Percentiles rank a stretch among this genome's conserved stretches.
These are phyloP conservation scores for Apostichopus japonicus DNA, from an alignment of 35 echinoderm and acorn worm species.

Conservation along the genomic window DNA sequence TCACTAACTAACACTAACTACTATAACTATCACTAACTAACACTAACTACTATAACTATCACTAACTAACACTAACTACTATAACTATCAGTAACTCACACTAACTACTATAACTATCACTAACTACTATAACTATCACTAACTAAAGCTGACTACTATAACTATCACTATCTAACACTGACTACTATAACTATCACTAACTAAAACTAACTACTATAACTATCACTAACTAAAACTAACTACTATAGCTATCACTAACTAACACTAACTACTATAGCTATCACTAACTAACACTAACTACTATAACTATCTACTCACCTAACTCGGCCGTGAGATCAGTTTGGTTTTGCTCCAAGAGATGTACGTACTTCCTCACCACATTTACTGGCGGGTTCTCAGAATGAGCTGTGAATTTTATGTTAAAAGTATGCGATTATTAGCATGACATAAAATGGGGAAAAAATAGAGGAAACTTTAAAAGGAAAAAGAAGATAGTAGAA, in stretches of 20 bases:
- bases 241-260: too few species aligned
- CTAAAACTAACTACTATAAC: too few species aligned
- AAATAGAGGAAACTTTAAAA: too few species aligned
- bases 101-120: background rate
- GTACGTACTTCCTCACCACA: constrained; percentile 94
- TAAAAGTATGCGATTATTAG: too few species aligned
- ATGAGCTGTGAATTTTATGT: constrained; percentile 43
- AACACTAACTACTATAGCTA: background rate
- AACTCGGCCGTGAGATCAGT: constrained; percentile 87
- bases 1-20: background rate
- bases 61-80: background rate
- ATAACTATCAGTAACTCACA: background rate
- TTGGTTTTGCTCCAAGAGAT: constrained; percentile 89
- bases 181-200: too few species aligned
- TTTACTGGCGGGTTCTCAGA: constrained; percentile 81
- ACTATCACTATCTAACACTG: too few species aligned
- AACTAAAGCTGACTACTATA: too few species aligned
- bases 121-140: too few species aligned
- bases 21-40: background rate
- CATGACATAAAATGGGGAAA: too few species aligned
- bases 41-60: too few species aligned
- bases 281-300: background rate
- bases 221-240: too few species aligned
- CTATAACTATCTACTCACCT: constrained; percentile 58
- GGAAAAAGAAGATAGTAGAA: too few species aligned